A percentile compares a stretch with the other conserved stretches of the same genome.
Conservation (phyloP, 2,888 invertebrate genomes). For the Diplazon laetatorius region DNA sequence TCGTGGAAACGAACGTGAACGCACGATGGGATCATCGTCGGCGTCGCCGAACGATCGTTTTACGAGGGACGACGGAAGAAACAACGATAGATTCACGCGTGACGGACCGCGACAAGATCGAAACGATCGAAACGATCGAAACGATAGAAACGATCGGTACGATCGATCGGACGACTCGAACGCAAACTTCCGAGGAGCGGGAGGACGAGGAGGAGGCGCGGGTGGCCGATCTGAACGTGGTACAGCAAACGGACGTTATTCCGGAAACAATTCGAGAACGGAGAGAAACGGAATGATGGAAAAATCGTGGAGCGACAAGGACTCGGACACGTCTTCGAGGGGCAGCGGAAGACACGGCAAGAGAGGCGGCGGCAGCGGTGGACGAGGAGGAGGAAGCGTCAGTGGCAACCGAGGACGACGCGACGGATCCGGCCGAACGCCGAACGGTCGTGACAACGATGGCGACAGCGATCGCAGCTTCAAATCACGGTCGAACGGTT, state of each 20-base stretch:
- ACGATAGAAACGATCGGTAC: slow-evolving; percentile 61
- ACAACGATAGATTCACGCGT: slow-evolving; percentile 70
- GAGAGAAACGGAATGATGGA: slow-evolving; percentile 69
- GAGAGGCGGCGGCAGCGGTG: slow-evolving; percentile 61
- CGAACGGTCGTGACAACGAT: slow-evolving; percentile 43
- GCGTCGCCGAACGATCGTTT: slow-evolving; percentile 45
- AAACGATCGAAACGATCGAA: slow-evolving; percentile 63
- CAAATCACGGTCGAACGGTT: slow-evolving; percentile 37
- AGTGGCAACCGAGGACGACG: slow-evolving; percentile 41
- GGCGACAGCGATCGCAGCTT: slow-evolving; percentile 51
- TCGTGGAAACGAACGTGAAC: slow-evolving; percentile 40
- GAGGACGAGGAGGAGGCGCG: slow-evolving; percentile 58
- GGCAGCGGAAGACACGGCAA: slow-evolving; percentile 68
- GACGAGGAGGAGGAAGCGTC: slow-evolving; percentile 28
- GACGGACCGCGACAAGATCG: slow-evolving; percentile 58
- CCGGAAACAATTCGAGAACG: slow-evolving; percentile 62
- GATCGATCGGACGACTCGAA: slow-evolving; percentile 55
- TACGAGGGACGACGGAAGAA: slow-evolving; percentile 64
- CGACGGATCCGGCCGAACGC: slow-evolving; percentile 26
- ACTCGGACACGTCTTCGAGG: slow-evolving; percentile 74
- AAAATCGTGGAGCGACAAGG: slow-evolving; percentile 74
- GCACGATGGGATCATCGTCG: slow-evolving; percentile 33
- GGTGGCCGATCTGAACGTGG: slow-evolving; percentile 52
- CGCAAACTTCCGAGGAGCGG: slow-evolving; percentile 52
- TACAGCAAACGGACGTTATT: slow-evolving; percentile 47